Evolutionary conservation across 2,888 invertebrate species (phyloP), one percentile per base, ranked within the genome.

Genomic region (Eristalinus sepulchralis): DNA sequence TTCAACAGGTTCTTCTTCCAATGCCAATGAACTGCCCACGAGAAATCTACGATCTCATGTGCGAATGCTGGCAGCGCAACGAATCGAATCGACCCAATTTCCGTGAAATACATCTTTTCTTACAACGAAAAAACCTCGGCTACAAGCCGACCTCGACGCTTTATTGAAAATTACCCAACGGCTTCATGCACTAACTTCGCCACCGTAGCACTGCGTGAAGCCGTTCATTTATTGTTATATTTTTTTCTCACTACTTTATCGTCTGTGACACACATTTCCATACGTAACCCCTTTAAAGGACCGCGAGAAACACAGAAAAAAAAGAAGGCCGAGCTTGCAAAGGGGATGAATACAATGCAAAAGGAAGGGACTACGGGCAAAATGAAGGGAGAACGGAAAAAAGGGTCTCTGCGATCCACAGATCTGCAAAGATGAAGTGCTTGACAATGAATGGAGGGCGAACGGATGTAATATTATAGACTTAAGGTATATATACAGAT

Each of bases 1-100:
- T 64, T 83, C 67, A 76, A 88, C 90, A 94, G 94, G 92, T 94
- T 89, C 91, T 94, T 73, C 93, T 96, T 80, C 94, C 95, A 67
- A 94, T 95, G 90, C 97, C 97, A 81, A 94, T 95, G 90, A 95
- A 96, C 92, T 97, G 97, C 91, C 96, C 97, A 34, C 96, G 96
- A 90, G 97, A 97, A 92, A 96, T 97, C 90, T 97, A 95, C 93
- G 97, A 97, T 92, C 93, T 97, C 90, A 96, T 97, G 96, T 94
- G 95, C 90, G 97, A 97, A 91, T 97, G 97, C 91, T 97, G 97
- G 97, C 96, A 96, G 91, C 93, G 96, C 71, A 95, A 96, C 91
- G 96, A 96, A 90, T 93, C 94, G 55, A 95, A 95, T 92, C 93
- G 97, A 78, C 97, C 97, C 62, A 95, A 95, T 89, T 97, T 97